Percentiles rank a stretch among this genome's conserved stretches.
Conservation (phyloP, 2,888 invertebrate genomes). For the Taenaris catops region DNA sequence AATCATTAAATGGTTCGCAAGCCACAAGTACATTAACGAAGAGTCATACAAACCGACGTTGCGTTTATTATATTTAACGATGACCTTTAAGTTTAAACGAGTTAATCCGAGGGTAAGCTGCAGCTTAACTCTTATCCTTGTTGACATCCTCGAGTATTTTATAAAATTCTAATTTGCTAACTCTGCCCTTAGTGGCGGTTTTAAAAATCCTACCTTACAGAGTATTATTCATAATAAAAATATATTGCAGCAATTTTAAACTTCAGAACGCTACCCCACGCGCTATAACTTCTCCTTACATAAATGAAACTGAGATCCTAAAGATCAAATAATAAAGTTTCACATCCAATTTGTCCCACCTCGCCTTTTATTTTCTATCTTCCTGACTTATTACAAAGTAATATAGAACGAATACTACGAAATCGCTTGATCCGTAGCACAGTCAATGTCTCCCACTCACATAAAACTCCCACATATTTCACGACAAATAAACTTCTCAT, state of each 20-base stretch:
- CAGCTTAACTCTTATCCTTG: neutral
- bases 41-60: no score
- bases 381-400: slow-evolving; percentile 57
- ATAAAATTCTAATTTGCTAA: neutral
- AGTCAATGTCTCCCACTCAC: slow-evolving; percentile 66
- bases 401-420: slow-evolving; percentile 49
- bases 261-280: slow-evolving; percentile 8
- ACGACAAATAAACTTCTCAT: slow-evolving; percentile 78
- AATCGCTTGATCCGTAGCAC: slow-evolving; percentile 69
- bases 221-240: slow-evolving; percentile 9
- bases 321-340: slow-evolving; percentile 50
- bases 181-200: neutral
- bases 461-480: slow-evolving; percentile 78
- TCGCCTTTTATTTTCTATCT: slow-evolving; percentile 62
- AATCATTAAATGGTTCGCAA: no score
- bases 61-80: no score
- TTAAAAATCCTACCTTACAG: neutral
- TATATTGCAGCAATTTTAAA: slow-evolving; percentile 12
- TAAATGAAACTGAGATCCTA: slow-evolving; percentile 20
- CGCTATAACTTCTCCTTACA: slow-evolving; percentile 16
- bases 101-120: no score
- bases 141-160: neutral
- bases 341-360: slow-evolving; percentile 71
- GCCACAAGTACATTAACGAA: no score
- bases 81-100: no score